Evolutionary conservation across 2,888 invertebrate genomes (phyloP), one percentile per base, ranked within the genome.

Genomic region (Parnassius orleans): DNA sequence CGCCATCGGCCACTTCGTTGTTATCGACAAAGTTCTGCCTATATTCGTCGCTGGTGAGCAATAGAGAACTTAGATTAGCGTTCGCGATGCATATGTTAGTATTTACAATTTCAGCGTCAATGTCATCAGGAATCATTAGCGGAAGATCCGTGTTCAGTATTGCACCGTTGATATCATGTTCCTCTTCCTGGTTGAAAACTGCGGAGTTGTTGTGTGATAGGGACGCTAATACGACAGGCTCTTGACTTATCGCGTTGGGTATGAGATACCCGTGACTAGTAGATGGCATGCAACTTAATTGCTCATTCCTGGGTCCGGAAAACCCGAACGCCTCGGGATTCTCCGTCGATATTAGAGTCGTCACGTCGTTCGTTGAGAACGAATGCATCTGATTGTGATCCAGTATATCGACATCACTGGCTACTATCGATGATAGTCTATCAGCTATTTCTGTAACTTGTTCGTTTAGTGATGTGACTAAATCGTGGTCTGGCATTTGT

Each of bases 181-280:
- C 86, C 11, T 87, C 88, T 11, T 92, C 90, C 53, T 84, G 85
- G 24, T 86, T 88, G 72, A 90, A 91, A 3, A 92, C 81, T 0
- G 86, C 86, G 0, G 90, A 88, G 61, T 88, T 90, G 63, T 92
- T 92, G 48, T 91, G 90, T 0, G 93, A 91, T 24, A 93, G 73
- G 0, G 93, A 90, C 0, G 93, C 92, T 33, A 93, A 74, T 0
- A 93, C 93, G 0, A 86, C 92, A 0, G 92, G 91, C 67, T 93
- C 93, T 67, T 93, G 93, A 54, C 92, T 92, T 54, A 94, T 93
- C 0, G 93, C 93, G 68, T 93, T 93, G 10, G 94, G 93, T 76
- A 95, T 92, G 54, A 94, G 79, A 78, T 93, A 94, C 24, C 93
- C 93, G 66, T 94, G 94, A 70, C 92, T 92, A 0, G 94, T 94